Evolutionary conservation across 2,888 invertebrate genomes (phyloP), one percentile per base, ranked within the genome.

Genomic region (Drymonia ruficornis): DNA sequence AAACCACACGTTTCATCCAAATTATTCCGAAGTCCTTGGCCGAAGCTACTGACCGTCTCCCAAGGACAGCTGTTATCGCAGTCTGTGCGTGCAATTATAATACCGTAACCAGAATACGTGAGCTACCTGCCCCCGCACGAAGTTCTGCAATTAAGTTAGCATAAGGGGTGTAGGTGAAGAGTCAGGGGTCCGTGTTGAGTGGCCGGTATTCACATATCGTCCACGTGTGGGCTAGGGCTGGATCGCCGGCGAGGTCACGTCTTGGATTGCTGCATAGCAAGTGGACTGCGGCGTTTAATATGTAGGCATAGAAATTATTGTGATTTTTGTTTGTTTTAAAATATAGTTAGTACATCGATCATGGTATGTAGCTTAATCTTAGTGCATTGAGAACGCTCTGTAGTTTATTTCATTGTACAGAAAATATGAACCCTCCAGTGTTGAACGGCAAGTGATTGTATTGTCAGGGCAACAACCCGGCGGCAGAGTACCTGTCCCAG

Each of bases 211-310:
- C 65, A 59, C 45, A 56, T 69, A 74, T 72, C 57, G 72, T 59
- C 74, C 66, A 84, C 80, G 81, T 83, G 81, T 66, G 81, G 72
- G 68, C 62, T 63, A 61, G 64, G 68, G 74, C 73, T 76, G 71
- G 76, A 71, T 73, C 77, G 76, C 76, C 74, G 74, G 66, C 89
- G 89, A 91, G 91, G 91, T 85, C 91, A 84, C 70, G 80, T 85
- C 79, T 85, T 77, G 85, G 86, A 87, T 89, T 87, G 82, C 90
- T 91, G 91, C 91, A 92, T 91, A 87, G 82, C 81, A 83, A 87
- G 84, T 81, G 72, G 80, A 91, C 87, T 90, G 91, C 91, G 90
- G 91, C 80, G 86, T 89, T 88, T 84, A 80, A 84, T 83, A 85
- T 86, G 86, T 86, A 86, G 76, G 75, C 79, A 78, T 80, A 75